Percentiles rank a stretch among this genome's conserved stretches.
These are phyloP conservation scores for Liasis olivaceus DNA, from an alignment of 2,797 vertebrate genomes.

Conservation along the genomic window DNA sequence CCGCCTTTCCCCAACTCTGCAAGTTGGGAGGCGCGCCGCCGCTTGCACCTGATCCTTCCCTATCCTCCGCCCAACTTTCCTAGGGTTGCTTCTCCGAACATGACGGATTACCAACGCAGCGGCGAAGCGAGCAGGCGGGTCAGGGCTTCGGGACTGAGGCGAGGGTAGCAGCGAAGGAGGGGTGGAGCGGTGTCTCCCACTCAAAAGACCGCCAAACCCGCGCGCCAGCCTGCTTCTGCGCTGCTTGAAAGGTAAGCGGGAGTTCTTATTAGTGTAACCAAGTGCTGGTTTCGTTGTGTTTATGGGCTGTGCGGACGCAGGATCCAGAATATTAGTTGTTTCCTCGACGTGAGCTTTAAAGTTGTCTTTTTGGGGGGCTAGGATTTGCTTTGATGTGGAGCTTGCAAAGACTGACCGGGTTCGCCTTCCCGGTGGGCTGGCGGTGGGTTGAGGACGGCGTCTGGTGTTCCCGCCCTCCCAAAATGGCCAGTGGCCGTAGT, in stretches of 20 bases:
- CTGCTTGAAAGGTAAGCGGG: not conserved
- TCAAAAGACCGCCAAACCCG: not conserved
- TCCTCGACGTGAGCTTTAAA: not conserved
- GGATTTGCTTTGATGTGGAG: not conserved
- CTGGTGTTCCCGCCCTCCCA: not conserved
- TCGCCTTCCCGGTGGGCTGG: not conserved
- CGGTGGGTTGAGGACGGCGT: not conserved
- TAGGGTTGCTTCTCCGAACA: not conserved
- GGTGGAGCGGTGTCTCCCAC: not conserved
- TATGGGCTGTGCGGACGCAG: not conserved
- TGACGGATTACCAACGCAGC: conserved; percentile 10
- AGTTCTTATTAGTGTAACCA: not conserved
- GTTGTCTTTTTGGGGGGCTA: not conserved
- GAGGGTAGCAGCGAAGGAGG: not conserved
- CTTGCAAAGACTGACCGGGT: not conserved
- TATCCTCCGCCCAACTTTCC: not conserved
- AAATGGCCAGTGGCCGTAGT: not conserved
- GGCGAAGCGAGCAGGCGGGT: not conserved
- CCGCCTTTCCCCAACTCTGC: not conserved
- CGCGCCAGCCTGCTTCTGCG: not conserved
- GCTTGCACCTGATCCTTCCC: not conserved
- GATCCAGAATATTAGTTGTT: not conserved
- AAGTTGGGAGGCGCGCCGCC: not conserved
- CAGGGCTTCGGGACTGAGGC: not conserved
- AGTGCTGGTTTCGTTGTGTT: not conserved